These are phyloP conservation scores for Lacerta viridis DNA, from an alignment of 2,797 vertebrate species.

Conservation along the genomic window DNA sequence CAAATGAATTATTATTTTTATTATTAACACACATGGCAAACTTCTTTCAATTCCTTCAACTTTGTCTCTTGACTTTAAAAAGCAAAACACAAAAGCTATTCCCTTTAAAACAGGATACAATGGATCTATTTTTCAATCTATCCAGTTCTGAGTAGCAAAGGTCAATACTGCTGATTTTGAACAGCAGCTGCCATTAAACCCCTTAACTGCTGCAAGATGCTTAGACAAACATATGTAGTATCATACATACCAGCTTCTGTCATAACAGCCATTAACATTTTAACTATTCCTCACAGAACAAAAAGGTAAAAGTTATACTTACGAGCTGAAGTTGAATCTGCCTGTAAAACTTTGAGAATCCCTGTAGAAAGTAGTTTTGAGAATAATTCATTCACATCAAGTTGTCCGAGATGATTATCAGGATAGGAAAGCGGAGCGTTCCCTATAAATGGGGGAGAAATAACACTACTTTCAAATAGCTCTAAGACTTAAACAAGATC, in stretches of 20 bases:
- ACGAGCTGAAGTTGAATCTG: conserved; percentile 84
- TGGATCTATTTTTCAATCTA: background rate
- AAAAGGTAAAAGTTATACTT: conserved; percentile 64
- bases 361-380: conserved; percentile 93
- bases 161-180: background rate
- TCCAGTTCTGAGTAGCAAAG: background rate
- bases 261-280: background rate
- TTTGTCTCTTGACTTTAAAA: conserved; percentile 22
- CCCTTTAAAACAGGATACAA: background rate
- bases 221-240: background rate
- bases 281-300: background rate
- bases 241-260: background rate
- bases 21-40: background rate
- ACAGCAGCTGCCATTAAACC: background rate
- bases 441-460: conserved; percentile 59
- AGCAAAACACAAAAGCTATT: conserved; percentile 33
- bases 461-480: background rate
- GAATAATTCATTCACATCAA: conserved; percentile 95
- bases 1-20: background rate
- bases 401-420: conserved; percentile 95
- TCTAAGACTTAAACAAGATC: background rate
- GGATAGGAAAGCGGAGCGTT: conserved; percentile 83
- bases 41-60: background rate
- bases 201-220: background rate
- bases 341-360: conserved; percentile 90